Base-by-base conservation (phyloP, 2,888 invertebrate species). In the Autographa pulchrina region DNA sequence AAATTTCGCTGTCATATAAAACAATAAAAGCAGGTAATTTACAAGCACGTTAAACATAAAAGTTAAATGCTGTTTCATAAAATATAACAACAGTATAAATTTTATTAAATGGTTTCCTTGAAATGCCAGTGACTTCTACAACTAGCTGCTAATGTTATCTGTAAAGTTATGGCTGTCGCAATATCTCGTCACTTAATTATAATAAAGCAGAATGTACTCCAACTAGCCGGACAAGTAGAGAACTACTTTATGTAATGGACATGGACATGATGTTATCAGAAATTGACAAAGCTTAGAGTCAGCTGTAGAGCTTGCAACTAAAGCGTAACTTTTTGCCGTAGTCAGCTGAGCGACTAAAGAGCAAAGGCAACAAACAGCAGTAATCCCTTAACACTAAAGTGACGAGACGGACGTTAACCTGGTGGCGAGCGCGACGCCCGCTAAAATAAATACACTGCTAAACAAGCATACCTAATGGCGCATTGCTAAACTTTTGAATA, bases 11-110 rank as follows among this genome's bases (percentile, higher is more conserved):
- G 43, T 16, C 43, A 43, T 16, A 43, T 43, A 43, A 43, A 43
- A 14, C 16, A 43, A 43, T 43, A 43, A 43, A 43, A 16, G 14
- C 43, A 43, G 43, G 43, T 43, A 43, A n/a, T 48, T 48, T 16
- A 48, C n/a, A 48, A 48, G 48, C 48, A 48, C 48, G 48, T 48
- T 48, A n/a, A 6, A 6, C 48, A 48, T 48, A 48, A n/a, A n/a
- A 16, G 7, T n/a, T 48, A 48, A 48, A 48, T 48, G 48, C 8
- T 48, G 48, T 48, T 48, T 48, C 48, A 48, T 48, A 48, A 7
- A 48, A 48, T 48, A 48, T 48, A 48, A 48, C 48, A 48, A 48
- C 48, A n/a, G n/a, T n/a, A 48, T 48, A 48, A n/a, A 48, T 48
- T n/a, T 4, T 48, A 48, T 48, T 48, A 48, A n/a, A 48, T 48